These are phyloP conservation scores for zebrafish (Danio rerio) DNA, from an alignment of 2,113 vertebrate species.

Conservation along the genomic window DNA sequence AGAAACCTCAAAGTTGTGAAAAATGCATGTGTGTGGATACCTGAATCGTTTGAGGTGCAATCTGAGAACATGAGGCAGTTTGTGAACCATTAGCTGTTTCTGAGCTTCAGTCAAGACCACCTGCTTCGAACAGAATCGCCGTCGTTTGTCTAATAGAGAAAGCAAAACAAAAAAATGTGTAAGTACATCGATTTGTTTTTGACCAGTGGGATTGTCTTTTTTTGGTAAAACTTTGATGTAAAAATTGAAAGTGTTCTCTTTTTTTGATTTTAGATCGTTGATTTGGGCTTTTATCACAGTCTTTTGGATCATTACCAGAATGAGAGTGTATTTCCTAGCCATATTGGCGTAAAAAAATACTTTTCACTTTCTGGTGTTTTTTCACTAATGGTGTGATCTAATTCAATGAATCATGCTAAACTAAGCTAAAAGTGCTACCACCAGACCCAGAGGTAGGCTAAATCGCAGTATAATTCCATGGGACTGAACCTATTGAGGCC, in stretches of 20 bases:
- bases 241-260: not conserved
- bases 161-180: constrained; percentile 39
- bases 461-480: too few relatives aligned
- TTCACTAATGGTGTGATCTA: too few relatives aligned
- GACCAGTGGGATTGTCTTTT: not conserved
- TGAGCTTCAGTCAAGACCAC: constrained; percentile 95
- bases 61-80: constrained; percentile 99
- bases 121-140: constrained; percentile 95
- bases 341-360: too few relatives aligned
- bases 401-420: too few relatives aligned
- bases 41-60: constrained; percentile 99
- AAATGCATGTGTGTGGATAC: constrained; percentile 69
- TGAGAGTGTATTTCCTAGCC: too few relatives aligned
- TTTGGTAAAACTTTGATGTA: not conserved
- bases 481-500: too few relatives aligned
- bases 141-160: constrained; percentile 81
- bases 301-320: too few relatives aligned
- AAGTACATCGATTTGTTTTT: too few relatives aligned
- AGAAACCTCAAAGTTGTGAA: not conserved
- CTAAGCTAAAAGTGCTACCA: too few relatives aligned
- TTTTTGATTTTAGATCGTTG: not conserved
- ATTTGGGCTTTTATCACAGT: not conserved
- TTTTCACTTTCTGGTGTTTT: too few relatives aligned
- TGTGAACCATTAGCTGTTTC: constrained; percentile 99
- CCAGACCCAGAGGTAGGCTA: too few relatives aligned